Base-by-base conservation (phyloP, 2,888 invertebrate species). In the Ganaspis brasiliensis region DNA sequence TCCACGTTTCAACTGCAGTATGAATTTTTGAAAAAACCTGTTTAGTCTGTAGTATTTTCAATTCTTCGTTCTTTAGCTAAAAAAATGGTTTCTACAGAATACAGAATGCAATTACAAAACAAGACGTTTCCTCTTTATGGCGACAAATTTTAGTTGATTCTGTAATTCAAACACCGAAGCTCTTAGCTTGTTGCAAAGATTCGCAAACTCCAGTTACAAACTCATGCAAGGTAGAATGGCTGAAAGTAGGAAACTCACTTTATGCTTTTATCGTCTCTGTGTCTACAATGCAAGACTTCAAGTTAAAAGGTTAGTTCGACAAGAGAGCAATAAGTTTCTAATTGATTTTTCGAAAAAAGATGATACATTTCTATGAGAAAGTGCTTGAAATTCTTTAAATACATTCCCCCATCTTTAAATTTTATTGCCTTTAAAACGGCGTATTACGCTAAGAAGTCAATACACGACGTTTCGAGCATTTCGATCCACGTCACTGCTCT, bases 401-500 rank as follows among this genome's bases (percentile, higher is more conserved):
- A 40, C 12, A 63, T 74, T 73, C 71, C 78, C 55, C 78, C 73
- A 83, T 84, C 82, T 80, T 85, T 75, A 72, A 70, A 74, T 82
- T 85, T 85, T 85, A 83, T 78, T 76, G 81, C 75, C 78, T 76
- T 73, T 73, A 56, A 71, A 75, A 67, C 78, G 77, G 57, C 67
- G 73, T 73, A 61, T 78, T 81, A 73, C 73, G 24, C 16, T 37
- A 55, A 73, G n/a, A 24, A 72, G 49, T 19, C 56, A 70, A 49
- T 45, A 56, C 74, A 57, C 76, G 24, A 24, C 63, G 37, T 75
- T 74, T 74, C 59, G 45, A 81, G 80, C 75, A 81, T 79, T 85
- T 83, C 71, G 81, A 82, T 76, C 63, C 78, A 82, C 81, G 73
- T 80, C 85, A 82, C 81, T 84, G 78, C 77, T 72, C 77, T 77